These are phyloP conservation scores for Tubiluchus corallicola DNA, from an alignment of 2,888 invertebrate species.

Conservation along the genomic window DNA sequence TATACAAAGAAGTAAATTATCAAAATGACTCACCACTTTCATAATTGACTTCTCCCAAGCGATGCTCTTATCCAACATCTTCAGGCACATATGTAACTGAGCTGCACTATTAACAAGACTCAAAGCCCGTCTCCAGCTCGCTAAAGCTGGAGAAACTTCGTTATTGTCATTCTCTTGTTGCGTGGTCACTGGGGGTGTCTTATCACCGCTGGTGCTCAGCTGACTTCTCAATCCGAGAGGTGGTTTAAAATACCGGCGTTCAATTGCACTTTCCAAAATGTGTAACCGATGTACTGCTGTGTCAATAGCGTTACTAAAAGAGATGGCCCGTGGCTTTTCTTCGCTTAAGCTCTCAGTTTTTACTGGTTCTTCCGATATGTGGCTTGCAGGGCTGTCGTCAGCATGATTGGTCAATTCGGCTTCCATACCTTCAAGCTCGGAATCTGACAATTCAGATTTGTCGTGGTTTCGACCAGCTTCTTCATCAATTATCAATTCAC, in stretches of 20 bases:
- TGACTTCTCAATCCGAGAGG: conserved; percentile 52
- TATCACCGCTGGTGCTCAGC: neutral
- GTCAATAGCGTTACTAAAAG: no score
- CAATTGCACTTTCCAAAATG: conserved; percentile 70
- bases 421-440: no score
- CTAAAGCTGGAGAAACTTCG: conserved; percentile 47
- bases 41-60: conserved; percentile 99
- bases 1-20: no score
- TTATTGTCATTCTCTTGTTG: conserved; percentile 18
- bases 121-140: conserved; percentile 69
- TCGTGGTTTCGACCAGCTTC: no score
- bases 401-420: no score
- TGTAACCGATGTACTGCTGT: conserved; percentile 53
- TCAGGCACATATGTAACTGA: conserved; percentile 71
- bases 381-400: no score
- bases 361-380: no score
- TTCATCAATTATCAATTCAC: no score
- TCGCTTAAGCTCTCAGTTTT: no score
- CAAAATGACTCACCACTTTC: conserved; percentile 72
- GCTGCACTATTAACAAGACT: conserved; percentile 63
- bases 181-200: neutral
- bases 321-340: no score
- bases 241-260: conserved; percentile 77
- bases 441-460: no score
- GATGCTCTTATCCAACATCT: conserved; percentile 68